phyloP scores from a whole-genome alignment of 2,888 invertebrate species.

The Danaus chrysippus region DNA sequence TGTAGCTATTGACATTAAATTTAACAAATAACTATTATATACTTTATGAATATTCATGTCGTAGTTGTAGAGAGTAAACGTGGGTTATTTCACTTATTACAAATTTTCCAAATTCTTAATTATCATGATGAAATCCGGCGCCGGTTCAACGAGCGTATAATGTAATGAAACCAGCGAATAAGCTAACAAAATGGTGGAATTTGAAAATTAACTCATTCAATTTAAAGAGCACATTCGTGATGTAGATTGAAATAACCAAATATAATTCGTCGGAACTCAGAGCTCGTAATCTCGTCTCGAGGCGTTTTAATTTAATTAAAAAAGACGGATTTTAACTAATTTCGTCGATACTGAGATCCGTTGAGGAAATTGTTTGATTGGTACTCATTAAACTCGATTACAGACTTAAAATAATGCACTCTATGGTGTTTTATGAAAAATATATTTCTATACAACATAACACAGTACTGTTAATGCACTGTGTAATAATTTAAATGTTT shows the following conservation, averaged over 20 bases:
- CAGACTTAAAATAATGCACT: too few species aligned
- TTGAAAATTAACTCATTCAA: slow-evolving; percentile 21
- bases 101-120: slow-evolving; percentile 13
- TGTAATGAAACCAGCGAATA: slow-evolving; percentile 17
- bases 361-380: background rate
- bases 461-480: too few species aligned
- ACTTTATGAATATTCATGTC: slow-evolving; percentile 2
- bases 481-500: background rate
- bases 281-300: slow-evolving; percentile 11
- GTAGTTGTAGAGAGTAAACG: slow-evolving; percentile 2
- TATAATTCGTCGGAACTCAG: slow-evolving; percentile 13
- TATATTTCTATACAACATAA: too few species aligned
- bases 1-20: background rate
- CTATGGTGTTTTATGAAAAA: too few species aligned
- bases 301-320: slow-evolving; percentile 18
- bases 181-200: slow-evolving; percentile 19
- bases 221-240: slow-evolving; percentile 22
- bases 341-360: background rate
- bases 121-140: slow-evolving; percentile 2
- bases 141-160: slow-evolving; percentile 19
- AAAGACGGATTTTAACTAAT: slow-evolving; percentile 15
- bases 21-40: background rate
- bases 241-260: slow-evolving; percentile 19
- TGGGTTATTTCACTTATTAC: slow-evolving; percentile 9
- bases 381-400: background rate